Conservation (phyloP, 2,113 vertebrate genomes). For the Canis aureus region DNA sequence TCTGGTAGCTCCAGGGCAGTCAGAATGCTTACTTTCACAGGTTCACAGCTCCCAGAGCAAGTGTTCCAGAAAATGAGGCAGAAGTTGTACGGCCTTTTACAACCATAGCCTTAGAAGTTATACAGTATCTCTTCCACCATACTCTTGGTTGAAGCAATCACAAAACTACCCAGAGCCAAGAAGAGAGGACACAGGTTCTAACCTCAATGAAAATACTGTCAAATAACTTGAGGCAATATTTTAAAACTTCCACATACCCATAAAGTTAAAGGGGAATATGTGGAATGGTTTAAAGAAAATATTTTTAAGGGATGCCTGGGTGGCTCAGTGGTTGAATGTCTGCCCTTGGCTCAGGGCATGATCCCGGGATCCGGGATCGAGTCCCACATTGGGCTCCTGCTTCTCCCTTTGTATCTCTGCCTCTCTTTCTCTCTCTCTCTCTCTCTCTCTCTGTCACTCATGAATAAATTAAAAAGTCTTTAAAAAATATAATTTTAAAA, state of each 20-base stretch:
- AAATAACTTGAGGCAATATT: not conserved
- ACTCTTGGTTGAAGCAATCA: not conserved
- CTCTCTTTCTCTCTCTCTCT: too few relatives aligned
- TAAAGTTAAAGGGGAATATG: not conserved
- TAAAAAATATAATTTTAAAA: not conserved
- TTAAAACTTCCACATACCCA: not conserved
- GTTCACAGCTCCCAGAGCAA: not conserved
- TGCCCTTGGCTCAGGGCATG: too few relatives aligned
- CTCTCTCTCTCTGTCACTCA: too few relatives aligned
- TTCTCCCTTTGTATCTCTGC: too few relatives aligned
- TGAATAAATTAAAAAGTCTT: not conserved
- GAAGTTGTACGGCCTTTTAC: not conserved
- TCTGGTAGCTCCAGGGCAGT: too few relatives aligned
- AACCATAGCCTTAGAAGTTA: not conserved
- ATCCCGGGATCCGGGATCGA: too few relatives aligned
- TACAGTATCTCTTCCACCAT: not conserved
- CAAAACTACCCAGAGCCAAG: not conserved
- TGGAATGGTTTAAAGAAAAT: not conserved
- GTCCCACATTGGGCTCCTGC: too few relatives aligned
- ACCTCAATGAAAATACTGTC: not conserved
- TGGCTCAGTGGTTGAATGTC: too few relatives aligned
- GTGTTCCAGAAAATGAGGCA: not conserved
- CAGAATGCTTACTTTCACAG: not conserved
- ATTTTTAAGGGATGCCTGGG: too few relatives aligned
- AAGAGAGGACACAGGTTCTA: not conserved